Percentiles rank a stretch among this genome's conserved stretches.
Evolutionary conservation across 2,797 vertebrate species (phyloP).

Genomic region (Anolis apletophallus): DNA sequence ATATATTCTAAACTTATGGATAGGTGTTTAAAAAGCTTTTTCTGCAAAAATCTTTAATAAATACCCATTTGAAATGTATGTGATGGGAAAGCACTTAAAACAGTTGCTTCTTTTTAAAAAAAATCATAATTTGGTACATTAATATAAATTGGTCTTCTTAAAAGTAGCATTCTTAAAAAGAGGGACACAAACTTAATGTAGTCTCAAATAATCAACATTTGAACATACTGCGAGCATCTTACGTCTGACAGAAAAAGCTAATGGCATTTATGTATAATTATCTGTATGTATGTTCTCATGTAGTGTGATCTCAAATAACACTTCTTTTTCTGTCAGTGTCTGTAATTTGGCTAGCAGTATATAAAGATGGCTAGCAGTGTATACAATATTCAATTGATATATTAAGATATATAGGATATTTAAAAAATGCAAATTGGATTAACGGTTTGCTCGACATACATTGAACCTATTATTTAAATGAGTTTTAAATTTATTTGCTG

Average conservation of each 20-base stretch:
- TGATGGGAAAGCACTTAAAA: constrained; percentile 38
- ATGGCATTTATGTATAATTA: not conserved
- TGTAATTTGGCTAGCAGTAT: not conserved
- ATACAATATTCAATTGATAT: not conserved
- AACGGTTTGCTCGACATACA: not conserved
- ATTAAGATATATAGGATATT: not conserved
- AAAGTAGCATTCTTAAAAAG: not conserved
- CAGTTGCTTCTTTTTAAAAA: constrained; percentile 21
- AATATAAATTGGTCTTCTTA: constrained; percentile 9
- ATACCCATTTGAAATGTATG: constrained; percentile 27
- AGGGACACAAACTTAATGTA: not conserved
- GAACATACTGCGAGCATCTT: not conserved
- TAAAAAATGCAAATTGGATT: not conserved
- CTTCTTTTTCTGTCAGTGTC: not conserved
- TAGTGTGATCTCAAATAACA: not conserved
- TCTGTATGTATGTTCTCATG: not conserved
- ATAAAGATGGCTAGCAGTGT: not conserved
- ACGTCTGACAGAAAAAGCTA: not conserved
- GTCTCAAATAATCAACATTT: constrained; percentile 17
- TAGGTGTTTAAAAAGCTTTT: constrained; percentile 50
- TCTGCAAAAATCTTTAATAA: constrained; percentile 27
- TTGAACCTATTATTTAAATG: not conserved
- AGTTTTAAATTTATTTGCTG: too few species aligned
- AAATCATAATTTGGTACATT: constrained; percentile 27
- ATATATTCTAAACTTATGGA: constrained; percentile 27